These are phyloP conservation scores for Octonoba sinensis DNA, from an alignment of 2,888 invertebrate species.

Conservation along the genomic window DNA sequence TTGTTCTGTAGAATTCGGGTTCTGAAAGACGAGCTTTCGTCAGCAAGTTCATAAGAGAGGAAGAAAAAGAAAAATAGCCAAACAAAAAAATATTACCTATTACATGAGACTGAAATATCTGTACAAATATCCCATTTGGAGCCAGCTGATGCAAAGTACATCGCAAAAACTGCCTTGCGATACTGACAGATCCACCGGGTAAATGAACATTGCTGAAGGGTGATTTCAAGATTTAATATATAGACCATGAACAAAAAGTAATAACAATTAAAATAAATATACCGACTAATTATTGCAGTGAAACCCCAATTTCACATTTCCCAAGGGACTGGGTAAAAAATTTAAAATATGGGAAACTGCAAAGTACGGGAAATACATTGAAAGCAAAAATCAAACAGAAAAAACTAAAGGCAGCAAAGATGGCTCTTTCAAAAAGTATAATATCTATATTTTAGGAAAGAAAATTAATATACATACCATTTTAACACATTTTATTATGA, in stretches of 20 bases:
- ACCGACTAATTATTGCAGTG: too few relatives aligned
- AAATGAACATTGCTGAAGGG: slow-evolving; percentile 80
- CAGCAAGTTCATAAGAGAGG: neutral
- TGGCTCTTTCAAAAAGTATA: too few relatives aligned
- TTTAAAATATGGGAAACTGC: neutral
- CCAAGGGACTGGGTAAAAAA: too few relatives aligned
- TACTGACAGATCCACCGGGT: slow-evolving; percentile 94
- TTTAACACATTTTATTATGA: too few relatives aligned
- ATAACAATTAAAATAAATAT: neutral
- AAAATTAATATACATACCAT: too few relatives aligned
- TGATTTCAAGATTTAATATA: neutral
- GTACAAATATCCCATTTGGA: slow-evolving; percentile 95
- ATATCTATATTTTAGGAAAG: too few relatives aligned
- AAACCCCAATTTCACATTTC: neutral
- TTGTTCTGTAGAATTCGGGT: slow-evolving; percentile 91
- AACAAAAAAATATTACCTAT: slow-evolving; percentile 77
- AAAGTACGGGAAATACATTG: neutral
- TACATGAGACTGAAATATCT: slow-evolving; percentile 91
- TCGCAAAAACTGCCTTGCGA: slow-evolving; percentile 95
- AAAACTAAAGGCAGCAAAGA: too few relatives aligned
- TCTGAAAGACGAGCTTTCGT: slow-evolving; percentile 68
- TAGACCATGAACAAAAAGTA: neutral
- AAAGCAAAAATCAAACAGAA: neutral
- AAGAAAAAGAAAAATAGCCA: neutral
- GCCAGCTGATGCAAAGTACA: slow-evolving; percentile 97